Base-by-base conservation (phyloP, 2,797 vertebrate genomes). In the Sebastiscus albofasciatus region DNA sequence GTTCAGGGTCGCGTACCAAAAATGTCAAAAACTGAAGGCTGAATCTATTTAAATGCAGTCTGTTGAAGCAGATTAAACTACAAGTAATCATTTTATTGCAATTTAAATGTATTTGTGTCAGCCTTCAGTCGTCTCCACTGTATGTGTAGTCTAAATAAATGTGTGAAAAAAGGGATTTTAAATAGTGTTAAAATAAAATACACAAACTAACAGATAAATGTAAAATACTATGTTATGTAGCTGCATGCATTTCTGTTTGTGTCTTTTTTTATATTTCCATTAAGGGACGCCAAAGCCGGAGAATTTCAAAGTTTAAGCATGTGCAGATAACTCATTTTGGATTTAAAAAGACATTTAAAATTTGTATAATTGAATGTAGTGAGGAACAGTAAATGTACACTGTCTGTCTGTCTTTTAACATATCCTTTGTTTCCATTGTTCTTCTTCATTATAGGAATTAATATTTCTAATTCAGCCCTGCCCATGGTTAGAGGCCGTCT, bases 391-490 rank as follows among this genome's bases (percentile, higher is more conserved):
- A 26, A 67, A 69, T 58, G 27, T 27, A 59, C 4, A 70, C n/a
- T 67, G 39, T n/a, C 4, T 52, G 49, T 20, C 42, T 49, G 16
- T 49, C n/a, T 65, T 52, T 65, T 12, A 54, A 75, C 12, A 73
- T 7, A 79, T 64, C 8, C 9, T 33, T 75, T 54, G 54, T 56
- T 66, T 60, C 20, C 4, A 0, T 66, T 11, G 42, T 11, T 29
- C 67, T 69, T 77, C 46, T 72, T 77, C 54, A 79, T 66, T 56
- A 58, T 13, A 56, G 14, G 5, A 80, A 83, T 85, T 36, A 86
- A 69, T 83, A 80, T 67, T 22, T 76, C 31, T 59, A 73, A 87
- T 87, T 71, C 70, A 46, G 75, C 74, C n/a, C 78, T 54, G 67
- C 75, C 65, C 33, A 34, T 76, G n/a, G 72, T 78, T 49, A n/a